A percentile compares a stretch with the other conserved stretches of the same genome.
phyloP scores from a whole-genome alignment of 35 echinoderm and acorn worm species.

The Diadema setosum region DNA sequence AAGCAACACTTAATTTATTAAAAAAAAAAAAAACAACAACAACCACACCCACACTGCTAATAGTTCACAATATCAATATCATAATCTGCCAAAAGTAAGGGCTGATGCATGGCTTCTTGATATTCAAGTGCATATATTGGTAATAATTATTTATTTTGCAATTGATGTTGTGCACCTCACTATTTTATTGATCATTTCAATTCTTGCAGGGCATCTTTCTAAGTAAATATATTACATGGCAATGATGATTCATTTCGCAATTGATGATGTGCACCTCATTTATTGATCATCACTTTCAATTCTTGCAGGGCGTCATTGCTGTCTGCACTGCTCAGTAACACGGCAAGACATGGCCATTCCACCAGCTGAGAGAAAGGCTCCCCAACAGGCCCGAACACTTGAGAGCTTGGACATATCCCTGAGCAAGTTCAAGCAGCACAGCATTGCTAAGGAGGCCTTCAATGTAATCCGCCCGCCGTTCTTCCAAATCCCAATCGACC shows the following conservation, averaged over 20 bases:
- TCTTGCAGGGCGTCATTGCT: constrained; percentile 28
- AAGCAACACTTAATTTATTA: background rate
- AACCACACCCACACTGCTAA: background rate
- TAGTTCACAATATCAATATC: background rate
- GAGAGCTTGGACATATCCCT: background rate
- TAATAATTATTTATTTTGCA: background rate
- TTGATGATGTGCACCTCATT: too few relatives aligned
- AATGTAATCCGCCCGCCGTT: background rate
- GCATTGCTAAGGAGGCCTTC: background rate
- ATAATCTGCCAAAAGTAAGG: background rate
- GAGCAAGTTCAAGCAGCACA: background rate
- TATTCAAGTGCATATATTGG: background rate
- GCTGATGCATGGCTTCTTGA: too few relatives aligned
- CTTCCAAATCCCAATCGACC: background rate
- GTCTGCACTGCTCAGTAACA: constrained; percentile 25
- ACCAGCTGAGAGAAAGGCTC: background rate
- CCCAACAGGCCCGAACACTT: background rate
- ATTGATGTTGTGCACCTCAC: background rate
- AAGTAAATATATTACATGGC: background rate
- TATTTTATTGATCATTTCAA: too few relatives aligned
- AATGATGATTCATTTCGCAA: too few relatives aligned
- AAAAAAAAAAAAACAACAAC: too few relatives aligned
- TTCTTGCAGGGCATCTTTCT: background rate
- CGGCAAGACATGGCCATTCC: constrained; percentile 20
- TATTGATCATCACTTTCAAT: background rate